phyloP scores from a whole-genome alignment of 2,113 vertebrate genomes.

The Cichladusa arquata region DNA sequence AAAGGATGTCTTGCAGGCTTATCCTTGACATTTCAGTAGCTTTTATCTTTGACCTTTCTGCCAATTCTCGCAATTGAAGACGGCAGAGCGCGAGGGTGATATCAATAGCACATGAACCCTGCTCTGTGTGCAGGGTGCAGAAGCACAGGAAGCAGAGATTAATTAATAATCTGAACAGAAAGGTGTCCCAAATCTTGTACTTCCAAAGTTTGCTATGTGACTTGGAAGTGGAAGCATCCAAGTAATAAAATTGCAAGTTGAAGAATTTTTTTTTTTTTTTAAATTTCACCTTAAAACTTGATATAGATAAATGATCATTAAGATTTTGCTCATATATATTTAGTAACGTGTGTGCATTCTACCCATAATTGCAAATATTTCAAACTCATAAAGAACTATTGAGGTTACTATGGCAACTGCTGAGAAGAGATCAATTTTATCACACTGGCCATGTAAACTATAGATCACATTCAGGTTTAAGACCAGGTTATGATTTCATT shows the following conservation, averaged over 20 bases:
- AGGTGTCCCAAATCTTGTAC: neutral
- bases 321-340: neutral
- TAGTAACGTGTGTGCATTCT: neutral
- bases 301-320: neutral
- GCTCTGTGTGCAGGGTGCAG: neutral
- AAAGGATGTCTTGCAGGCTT: conserved; percentile 7
- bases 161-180: neutral
- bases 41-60: conserved; percentile 57
- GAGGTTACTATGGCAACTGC: neutral
- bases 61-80: neutral
- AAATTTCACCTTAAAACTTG: neutral
- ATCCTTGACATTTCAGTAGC: conserved; percentile 48
- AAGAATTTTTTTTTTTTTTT: neutral
- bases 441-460: neutral
- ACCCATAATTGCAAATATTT: neutral
- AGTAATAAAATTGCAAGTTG: neutral
- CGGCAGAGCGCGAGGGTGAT: neutral
- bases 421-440: neutral
- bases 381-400: neutral
- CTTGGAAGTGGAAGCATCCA: neutral
- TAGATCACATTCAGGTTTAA: neutral
- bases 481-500: neutral
- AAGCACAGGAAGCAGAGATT: neutral
- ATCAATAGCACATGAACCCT: neutral
- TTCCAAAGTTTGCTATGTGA: neutral